Conservation (phyloP, 2,113 vertebrate species). For the Vulpes vulpes region DNA sequence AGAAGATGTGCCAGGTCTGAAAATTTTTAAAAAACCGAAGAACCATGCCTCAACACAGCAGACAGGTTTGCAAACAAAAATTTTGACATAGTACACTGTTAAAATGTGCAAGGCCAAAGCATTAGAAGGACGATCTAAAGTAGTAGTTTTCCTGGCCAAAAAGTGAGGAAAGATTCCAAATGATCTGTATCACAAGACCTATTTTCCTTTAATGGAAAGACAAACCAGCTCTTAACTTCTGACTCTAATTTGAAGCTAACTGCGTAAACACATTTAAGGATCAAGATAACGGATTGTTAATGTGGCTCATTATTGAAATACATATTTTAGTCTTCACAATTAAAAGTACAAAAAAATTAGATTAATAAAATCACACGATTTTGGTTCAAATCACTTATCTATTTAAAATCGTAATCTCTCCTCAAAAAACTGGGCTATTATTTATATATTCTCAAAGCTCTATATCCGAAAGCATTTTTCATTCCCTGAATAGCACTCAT, state of each 20-base stretch:
- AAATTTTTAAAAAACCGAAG: not conserved
- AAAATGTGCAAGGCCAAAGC: not conserved
- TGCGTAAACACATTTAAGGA: conserved; percentile 8
- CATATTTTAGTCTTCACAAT: not conserved
- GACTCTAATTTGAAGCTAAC: not conserved
- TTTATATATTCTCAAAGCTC: not conserved
- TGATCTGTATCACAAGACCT: not conserved
- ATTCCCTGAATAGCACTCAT: not conserved
- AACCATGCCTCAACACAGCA: not conserved
- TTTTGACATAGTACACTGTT: not conserved
- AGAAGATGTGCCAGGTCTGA: not conserved
- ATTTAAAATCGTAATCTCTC: not conserved
- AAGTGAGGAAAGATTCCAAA: not conserved
- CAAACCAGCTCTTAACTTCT: conserved; percentile 10
- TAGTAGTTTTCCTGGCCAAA: not conserved
- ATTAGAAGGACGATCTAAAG: not conserved
- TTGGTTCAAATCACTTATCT: not conserved
- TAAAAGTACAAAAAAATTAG: not conserved
- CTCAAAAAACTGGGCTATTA: not conserved
- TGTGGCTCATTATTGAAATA: not conserved
- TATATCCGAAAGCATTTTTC: not conserved
- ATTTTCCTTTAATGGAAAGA: not conserved
- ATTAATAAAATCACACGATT: not conserved
- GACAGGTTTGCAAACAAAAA: conserved; percentile 42
- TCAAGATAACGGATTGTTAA: not conserved